Evolutionary conservation across 2,797 vertebrate species (phyloP).

Genomic region (Novumbra hubbsi): DNA sequence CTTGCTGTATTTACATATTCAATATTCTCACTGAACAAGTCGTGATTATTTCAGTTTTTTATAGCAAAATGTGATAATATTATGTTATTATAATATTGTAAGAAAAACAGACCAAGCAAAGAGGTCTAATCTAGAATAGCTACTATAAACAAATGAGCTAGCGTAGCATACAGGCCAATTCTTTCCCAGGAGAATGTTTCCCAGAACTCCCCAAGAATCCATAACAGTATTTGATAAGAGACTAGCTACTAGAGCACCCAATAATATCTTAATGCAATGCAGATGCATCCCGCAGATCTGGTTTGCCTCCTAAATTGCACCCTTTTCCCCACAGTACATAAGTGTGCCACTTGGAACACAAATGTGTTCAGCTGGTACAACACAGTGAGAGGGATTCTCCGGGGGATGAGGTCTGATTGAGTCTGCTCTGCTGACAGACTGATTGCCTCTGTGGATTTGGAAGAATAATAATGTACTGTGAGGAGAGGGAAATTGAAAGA

Average conservation of each 20-base stretch:
- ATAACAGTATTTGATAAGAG: neutral
- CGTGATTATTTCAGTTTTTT: too few species aligned
- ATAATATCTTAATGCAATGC: neutral
- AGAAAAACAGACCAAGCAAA: neutral
- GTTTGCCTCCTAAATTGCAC: neutral
- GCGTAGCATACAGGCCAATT: neutral
- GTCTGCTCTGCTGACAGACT: constrained; percentile 62
- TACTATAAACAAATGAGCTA: neutral
- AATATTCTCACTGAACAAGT: too few species aligned
- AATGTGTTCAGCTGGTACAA: neutral
- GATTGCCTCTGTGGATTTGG: constrained; percentile 55
- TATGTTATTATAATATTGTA: neutral
- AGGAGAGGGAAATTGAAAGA: constrained; percentile 1
- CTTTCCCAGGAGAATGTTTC: neutral
- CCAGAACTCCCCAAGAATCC: neutral
- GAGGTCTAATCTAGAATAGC: neutral
- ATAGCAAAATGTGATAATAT: too few species aligned
- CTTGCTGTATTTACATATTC: too few species aligned
- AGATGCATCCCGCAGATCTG: neutral
- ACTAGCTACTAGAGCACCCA: neutral
- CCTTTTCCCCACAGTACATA: neutral
- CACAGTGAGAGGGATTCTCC: neutral
- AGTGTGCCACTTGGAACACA: neutral
- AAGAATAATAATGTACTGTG: constrained; percentile 61
- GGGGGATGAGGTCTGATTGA: constrained; percentile 23